Evolutionary conservation across 1,140 invertebrate species (phyloP).

Genomic region (Orussus abietinus): DNA sequence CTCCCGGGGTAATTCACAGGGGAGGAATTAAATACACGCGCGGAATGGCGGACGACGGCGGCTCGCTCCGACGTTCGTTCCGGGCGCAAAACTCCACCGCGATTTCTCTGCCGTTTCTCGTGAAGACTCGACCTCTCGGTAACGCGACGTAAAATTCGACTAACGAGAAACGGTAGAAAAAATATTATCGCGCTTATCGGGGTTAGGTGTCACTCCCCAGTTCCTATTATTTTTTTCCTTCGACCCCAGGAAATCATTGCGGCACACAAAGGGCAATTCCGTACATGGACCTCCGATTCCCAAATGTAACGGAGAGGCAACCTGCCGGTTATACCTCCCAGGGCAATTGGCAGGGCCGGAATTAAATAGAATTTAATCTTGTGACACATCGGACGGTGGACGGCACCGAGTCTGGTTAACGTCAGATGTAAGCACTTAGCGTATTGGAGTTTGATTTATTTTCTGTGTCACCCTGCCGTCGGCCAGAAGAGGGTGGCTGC

Average conservation of each 20-base stretch:
- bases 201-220: too few species aligned
- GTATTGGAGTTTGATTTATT: constrained; percentile 54
- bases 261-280: background rate
- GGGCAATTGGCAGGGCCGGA: constrained; percentile 16
- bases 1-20: too few species aligned
- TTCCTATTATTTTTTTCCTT: constrained; percentile 3
- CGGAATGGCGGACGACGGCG: too few species aligned
- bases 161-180: too few species aligned
- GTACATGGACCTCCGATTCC: constrained; percentile 7
- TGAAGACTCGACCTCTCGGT: too few species aligned
- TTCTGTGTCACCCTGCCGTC: constrained; percentile 37
- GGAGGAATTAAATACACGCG: too few species aligned
- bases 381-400: constrained; percentile 4
- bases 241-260: background rate
- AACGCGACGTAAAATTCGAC: too few species aligned
- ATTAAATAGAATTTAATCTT: constrained; percentile 51
- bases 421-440: constrained; percentile 50
- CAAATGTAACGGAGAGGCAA: constrained; percentile 1
- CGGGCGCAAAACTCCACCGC: too few species aligned
- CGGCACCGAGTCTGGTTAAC: constrained; percentile 42
- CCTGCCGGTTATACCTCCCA: constrained; percentile 5
- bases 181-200: too few species aligned
- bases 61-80: too few species aligned
- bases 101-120: too few species aligned
- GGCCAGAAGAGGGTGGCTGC: constrained; percentile 16